Percentiles rank a stretch among this genome's conserved stretches.
These are phyloP conservation scores for Odontomachus brunneus DNA, from an alignment of 1,140 invertebrate genomes.

Conservation along the genomic window DNA sequence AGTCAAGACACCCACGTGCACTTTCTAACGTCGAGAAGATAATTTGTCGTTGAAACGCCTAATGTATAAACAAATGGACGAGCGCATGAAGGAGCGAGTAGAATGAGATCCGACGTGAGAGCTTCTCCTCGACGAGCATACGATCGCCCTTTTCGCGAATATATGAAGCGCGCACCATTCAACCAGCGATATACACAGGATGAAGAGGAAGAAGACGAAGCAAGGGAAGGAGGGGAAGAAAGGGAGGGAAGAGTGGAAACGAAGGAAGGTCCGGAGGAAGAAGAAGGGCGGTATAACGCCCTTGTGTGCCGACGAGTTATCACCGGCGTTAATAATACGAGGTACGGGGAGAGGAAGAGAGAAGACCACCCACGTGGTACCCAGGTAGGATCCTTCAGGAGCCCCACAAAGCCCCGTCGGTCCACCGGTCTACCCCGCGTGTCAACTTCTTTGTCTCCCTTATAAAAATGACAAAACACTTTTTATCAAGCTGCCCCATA, in stretches of 20 bases:
- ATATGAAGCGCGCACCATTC: conserved; percentile 38
- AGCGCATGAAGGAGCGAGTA: not conserved
- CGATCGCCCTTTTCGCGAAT: conserved; percentile 39
- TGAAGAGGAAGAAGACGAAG: conserved; percentile 19
- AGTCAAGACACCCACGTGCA: no score
- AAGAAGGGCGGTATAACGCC: conserved; percentile 50
- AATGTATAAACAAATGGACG: conserved; percentile 36
- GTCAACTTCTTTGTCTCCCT: conserved; percentile 57
- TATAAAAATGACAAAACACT: conserved; percentile 77
- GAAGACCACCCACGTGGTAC: conserved; percentile 76
- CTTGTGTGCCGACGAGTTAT: conserved; percentile 69
- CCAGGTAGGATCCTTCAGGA: conserved; percentile 63
- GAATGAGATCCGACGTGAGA: conserved; percentile 54
- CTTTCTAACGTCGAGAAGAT: no score
- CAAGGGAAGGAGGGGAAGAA: not conserved
- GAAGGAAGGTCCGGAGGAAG: conserved; percentile 38
- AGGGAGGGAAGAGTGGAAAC: conserved; percentile 21
- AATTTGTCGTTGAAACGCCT: not conserved
- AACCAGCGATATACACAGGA: conserved; percentile 6
- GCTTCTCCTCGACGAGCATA: conserved; percentile 31
- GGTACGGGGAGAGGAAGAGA: conserved; percentile 34
- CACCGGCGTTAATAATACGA: conserved; percentile 76
- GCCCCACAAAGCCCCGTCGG: conserved; percentile 37
- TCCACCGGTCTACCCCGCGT: conserved; percentile 45
- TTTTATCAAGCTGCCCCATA: conserved; percentile 65